Conservation (phyloP, 2,113 vertebrate genomes). For the Odocoileus hemionus region DNA sequence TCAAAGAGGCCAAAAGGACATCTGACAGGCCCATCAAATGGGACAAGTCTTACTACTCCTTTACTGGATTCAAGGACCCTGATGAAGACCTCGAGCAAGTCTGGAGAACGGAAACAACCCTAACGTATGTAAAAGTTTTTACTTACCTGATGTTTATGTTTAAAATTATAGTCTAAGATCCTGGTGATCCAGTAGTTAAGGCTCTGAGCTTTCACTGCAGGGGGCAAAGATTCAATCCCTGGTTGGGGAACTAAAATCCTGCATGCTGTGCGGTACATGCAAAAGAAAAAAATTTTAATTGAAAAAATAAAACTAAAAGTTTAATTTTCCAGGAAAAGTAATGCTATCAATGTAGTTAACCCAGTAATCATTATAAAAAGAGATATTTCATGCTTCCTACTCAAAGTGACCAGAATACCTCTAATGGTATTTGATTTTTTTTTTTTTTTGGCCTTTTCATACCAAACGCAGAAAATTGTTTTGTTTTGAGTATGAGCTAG, state of each 20-base stretch:
- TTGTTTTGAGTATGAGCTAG: neutral
- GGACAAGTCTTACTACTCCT: conserved; percentile 94
- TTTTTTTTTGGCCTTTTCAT: neutral
- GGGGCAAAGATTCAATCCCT: neutral
- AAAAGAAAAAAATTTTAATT: neutral
- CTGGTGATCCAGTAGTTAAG: neutral
- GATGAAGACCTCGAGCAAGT: conserved; percentile 91
- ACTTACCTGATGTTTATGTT: neutral
- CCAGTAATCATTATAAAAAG: neutral
- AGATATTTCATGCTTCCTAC: neutral
- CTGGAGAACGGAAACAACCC: conserved; percentile 85
- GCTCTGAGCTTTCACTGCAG: neutral
- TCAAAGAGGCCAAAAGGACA: conserved; percentile 58
- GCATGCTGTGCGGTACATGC: neutral
- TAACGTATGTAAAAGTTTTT: conserved; percentile 83
- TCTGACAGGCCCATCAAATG: conserved; percentile 93
- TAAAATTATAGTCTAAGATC: neutral
- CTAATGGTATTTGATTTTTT: neutral
- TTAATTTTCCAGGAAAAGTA: neutral
- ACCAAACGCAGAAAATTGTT: neutral
- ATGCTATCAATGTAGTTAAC: neutral
- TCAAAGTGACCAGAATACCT: neutral
- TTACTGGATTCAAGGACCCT: conserved; percentile 94
- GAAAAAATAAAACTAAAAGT: neutral
- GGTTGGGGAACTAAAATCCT: neutral